Percentiles rank a stretch among this genome's conserved stretches.
Evolutionary conservation across 2,888 invertebrate species (phyloP).

Genomic region (Lutraria lutraria): DNA sequence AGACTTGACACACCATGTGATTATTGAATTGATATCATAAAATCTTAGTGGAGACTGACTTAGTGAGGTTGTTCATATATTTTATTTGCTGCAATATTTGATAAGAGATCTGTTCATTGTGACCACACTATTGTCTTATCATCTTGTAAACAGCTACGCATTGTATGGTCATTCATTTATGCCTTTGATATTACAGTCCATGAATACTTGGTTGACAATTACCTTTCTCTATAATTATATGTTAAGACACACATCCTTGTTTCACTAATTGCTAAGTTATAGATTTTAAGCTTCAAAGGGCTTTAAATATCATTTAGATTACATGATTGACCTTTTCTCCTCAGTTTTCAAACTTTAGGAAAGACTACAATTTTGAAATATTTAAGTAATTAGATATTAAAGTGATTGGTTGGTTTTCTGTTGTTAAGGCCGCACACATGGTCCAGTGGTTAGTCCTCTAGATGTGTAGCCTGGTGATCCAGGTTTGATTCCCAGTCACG

Average conservation of each 20-base stretch:
- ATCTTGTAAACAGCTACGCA: neutral
- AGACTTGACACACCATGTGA: neutral
- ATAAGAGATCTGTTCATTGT: neutral
- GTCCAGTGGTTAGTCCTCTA: too few relatives aligned
- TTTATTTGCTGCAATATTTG: neutral
- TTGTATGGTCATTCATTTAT: neutral
- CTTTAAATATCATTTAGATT: neutral
- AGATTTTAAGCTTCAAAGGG: neutral
- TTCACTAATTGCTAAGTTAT: neutral
- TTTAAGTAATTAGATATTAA: neutral
- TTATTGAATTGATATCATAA: neutral
- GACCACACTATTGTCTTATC: neutral
- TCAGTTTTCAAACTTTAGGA: neutral
- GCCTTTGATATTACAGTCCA: neutral
- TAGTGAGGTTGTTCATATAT: neutral
- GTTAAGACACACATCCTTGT: too few relatives aligned
- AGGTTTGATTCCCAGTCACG: too few relatives aligned
- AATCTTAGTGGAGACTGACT: neutral
- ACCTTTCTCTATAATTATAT: too few relatives aligned
- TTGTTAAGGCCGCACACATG: neutral
- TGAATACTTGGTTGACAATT: neutral
- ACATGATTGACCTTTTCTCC: neutral
- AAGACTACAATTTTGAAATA: neutral
- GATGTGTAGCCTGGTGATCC: too few relatives aligned
- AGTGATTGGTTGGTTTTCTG: neutral